Conservation (phyloP, 2,797 vertebrate genomes). For the Ptychobarbus kaznakovi region DNA sequence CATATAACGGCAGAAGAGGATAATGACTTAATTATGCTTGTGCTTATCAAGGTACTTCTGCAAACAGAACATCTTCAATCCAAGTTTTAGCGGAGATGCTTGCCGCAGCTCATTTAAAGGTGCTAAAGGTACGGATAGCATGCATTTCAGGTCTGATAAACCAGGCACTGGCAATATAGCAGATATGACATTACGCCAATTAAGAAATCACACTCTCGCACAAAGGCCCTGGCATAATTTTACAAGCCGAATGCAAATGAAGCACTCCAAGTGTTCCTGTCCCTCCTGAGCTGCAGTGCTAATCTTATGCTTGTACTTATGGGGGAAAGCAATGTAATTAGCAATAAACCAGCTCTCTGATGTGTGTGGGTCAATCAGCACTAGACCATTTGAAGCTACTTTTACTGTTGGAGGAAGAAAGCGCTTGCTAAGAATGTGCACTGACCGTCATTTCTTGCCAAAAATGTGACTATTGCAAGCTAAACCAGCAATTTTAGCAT, state of each 20-base stretch:
- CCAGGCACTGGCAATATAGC: slow-evolving; percentile 29
- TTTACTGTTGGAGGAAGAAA: slow-evolving; percentile 43
- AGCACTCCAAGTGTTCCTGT: slow-evolving; percentile 44
- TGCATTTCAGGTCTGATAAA: slow-evolving; percentile 47
- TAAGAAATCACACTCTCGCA: slow-evolving; percentile 53
- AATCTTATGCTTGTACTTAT: slow-evolving; percentile 51
- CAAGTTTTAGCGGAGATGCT: slow-evolving; percentile 26
- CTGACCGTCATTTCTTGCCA: not conserved
- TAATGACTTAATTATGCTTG: slow-evolving; percentile 40
- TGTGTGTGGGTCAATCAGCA: slow-evolving; percentile 62
- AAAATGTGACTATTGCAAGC: not conserved
- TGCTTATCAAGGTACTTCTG: slow-evolving; percentile 52
- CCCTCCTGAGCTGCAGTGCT: slow-evolving; percentile 53
- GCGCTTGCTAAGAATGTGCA: not conserved
- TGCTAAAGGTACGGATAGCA: slow-evolving; percentile 24
- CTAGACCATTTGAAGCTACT: slow-evolving; percentile 53
- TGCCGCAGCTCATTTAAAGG: slow-evolving; percentile 36
- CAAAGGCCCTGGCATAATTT: slow-evolving; percentile 49
- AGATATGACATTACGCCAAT: slow-evolving; percentile 55
- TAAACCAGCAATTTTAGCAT: not conserved
- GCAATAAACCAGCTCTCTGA: slow-evolving; percentile 62
- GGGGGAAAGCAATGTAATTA: slow-evolving; percentile 60
- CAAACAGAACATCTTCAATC: slow-evolving; percentile 16
- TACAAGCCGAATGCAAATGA: slow-evolving; percentile 61
- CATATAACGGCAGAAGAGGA: slow-evolving; percentile 22